These are phyloP conservation scores for Sinocyclocheilus anshuiensis DNA, from an alignment of 2,113 vertebrate species.

Conservation along the genomic window DNA sequence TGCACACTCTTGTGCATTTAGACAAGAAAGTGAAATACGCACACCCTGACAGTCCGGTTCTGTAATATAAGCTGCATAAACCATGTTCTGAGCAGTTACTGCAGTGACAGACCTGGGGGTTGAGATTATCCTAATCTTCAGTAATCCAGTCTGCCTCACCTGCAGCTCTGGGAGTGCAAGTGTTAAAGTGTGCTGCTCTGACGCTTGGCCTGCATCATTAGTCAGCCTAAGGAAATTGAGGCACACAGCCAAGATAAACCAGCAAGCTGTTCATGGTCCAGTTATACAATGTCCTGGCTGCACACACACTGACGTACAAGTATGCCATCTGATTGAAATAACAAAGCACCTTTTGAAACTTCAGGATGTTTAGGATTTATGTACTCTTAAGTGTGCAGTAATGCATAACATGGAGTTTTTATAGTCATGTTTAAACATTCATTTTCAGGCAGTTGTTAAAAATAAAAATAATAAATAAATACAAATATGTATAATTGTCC, in stretches of 20 bases:
- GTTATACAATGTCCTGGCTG: constrained; percentile 56
- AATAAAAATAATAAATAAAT: neutral
- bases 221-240: constrained; percentile 58
- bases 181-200: constrained; percentile 59
- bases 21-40: neutral
- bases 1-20: neutral
- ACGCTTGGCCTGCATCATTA: constrained; percentile 54
- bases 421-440: neutral
- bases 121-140: constrained; percentile 49
- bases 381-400: neutral
- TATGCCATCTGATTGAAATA: neutral
- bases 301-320: constrained; percentile 42
- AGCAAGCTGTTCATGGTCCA: constrained; percentile 48
- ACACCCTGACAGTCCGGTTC: neutral
- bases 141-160: constrained; percentile 61
- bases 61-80: constrained; percentile 4
- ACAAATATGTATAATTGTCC: neutral
- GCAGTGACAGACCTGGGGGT: neutral
- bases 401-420: neutral
- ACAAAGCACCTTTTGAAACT: neutral
- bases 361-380: neutral
- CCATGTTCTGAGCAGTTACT: constrained; percentile 7
- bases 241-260: constrained; percentile 64
- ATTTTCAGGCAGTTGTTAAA: neutral
- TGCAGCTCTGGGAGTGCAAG: constrained; percentile 45